Evolutionary conservation across 2,888 invertebrate species (phyloP).

Genomic region (Sympetrum striolatum): DNA sequence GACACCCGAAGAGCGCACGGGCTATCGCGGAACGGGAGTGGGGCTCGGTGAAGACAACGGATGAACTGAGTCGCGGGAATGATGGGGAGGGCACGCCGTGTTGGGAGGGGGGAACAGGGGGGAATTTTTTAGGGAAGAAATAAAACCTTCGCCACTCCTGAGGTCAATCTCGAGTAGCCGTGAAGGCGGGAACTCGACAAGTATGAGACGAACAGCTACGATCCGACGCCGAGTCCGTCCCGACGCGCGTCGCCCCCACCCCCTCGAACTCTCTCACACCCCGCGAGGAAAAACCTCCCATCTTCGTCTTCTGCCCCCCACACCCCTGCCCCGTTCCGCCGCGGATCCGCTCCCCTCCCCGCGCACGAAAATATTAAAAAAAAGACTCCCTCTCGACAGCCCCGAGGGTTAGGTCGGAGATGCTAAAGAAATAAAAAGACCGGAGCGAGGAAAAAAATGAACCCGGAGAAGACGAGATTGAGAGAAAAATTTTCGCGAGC

Average conservation of each 20-base stretch:
- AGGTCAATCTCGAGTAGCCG: conserved; percentile 35
- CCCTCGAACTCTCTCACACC: conserved; percentile 18
- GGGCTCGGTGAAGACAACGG: conserved; percentile 25
- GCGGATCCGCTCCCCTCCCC: neutral
- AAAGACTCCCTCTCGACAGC: neutral
- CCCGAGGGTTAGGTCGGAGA: neutral
- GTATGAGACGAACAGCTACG: neutral
- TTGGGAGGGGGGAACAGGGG: neutral
- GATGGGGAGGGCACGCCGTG: neutral
- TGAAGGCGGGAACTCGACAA: conserved; percentile 6
- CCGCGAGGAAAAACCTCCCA: neutral
- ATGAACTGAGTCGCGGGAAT: neutral
- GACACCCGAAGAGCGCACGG: conserved; percentile 10
- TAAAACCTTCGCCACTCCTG: conserved; percentile 12
- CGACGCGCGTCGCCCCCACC: conserved; percentile 36
- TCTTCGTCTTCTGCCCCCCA: neutral
- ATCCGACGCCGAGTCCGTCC: conserved; percentile 7
- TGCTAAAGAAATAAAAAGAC: neutral
- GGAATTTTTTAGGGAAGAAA: conserved; percentile 50
- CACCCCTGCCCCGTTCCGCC: neutral
- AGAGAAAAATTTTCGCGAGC: neutral
- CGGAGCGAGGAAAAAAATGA: no score
- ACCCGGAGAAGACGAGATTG: neutral
- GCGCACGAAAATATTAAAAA: neutral
- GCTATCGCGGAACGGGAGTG: conserved; percentile 11